These are phyloP conservation scores for Phylloscopus whistleri DNA, from an alignment of 2,113 vertebrate genomes.

Conservation along the genomic window DNA sequence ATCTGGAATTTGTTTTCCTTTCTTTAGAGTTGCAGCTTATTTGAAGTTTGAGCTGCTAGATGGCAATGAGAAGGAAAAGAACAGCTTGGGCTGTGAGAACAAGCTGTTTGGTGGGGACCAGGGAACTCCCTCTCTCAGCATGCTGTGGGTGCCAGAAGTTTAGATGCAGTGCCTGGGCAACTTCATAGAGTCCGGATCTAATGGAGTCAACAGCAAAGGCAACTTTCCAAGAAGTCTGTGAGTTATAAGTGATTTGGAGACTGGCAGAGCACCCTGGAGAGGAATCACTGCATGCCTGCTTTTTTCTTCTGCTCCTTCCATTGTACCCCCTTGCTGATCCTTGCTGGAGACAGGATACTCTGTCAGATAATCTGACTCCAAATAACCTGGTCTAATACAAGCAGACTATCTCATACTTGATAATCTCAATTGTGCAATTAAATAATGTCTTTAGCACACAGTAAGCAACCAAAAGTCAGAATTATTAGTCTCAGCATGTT, in stretches of 20 bases:
- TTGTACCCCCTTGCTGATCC: not conserved
- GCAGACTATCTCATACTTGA: not conserved
- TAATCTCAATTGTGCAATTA: not conserved
- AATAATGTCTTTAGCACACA: not conserved
- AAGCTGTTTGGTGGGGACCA: not conserved
- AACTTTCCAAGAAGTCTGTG: not conserved
- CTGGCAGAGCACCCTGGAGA: not conserved
- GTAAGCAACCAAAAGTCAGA: not conserved
- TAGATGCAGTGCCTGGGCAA: not conserved
- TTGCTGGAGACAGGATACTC: not conserved
- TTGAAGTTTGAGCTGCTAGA: not conserved
- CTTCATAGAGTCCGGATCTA: not conserved
- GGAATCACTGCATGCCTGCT: not conserved
- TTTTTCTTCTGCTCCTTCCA: not conserved
- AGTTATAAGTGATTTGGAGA: not conserved
- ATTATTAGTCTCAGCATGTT: not conserved
- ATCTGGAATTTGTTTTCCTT: not conserved
- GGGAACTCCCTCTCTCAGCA: not conserved
- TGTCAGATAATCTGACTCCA: not conserved
- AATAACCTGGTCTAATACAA: not conserved
- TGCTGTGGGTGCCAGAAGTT: not conserved
- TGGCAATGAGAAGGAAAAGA: not conserved
- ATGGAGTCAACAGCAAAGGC: not conserved
- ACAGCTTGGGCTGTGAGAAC: not conserved
- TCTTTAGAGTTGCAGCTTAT: not conserved